A percentile compares a stretch with the other conserved stretches of the same genome.
phyloP scores from a whole-genome alignment of 2,113 vertebrate genomes.

The Corythoichthys haematopterus region DNA sequence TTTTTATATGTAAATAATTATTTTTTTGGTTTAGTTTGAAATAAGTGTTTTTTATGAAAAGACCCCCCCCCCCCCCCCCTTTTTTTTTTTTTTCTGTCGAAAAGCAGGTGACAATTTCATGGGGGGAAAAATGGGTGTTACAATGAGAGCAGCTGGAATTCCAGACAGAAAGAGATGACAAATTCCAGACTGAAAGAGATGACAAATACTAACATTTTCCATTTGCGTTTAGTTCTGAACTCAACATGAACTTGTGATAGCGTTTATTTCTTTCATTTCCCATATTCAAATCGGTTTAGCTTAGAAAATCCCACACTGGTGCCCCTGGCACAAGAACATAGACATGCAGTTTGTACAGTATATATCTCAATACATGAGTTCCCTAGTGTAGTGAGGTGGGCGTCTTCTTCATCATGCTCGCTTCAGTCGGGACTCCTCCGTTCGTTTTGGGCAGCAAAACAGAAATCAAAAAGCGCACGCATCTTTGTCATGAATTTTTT shows the following conservation, averaged over 20 bases:
- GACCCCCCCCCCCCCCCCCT: no score
- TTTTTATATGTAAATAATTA: no score
- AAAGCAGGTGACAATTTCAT: neutral
- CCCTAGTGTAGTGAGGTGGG: conserved; percentile 45
- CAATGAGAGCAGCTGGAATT: neutral
- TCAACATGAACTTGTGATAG: neutral
- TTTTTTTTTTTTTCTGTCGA: neutral
- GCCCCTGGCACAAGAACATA: neutral
- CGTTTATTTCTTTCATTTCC: neutral
- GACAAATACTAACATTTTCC: neutral
- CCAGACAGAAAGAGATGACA: neutral
- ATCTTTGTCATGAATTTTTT: conserved; percentile 19
- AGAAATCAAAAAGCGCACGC: conserved; percentile 39
- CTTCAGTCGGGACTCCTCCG: conserved; percentile 24
- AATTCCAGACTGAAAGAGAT: neutral
- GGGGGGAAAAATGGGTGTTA: neutral
- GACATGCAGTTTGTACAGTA: conserved; percentile 17
- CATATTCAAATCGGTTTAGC: neutral
- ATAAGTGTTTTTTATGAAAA: neutral
- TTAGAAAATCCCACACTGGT: neutral
- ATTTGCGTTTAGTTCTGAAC: neutral
- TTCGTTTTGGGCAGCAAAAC: conserved; percentile 47
- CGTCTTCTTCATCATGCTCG: conserved; percentile 34
- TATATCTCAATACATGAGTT: conserved; percentile 55
- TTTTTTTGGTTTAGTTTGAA: no score